These are phyloP conservation scores for Nephila pilipes DNA, from an alignment of 1,140 invertebrate species.

Conservation along the genomic window DNA sequence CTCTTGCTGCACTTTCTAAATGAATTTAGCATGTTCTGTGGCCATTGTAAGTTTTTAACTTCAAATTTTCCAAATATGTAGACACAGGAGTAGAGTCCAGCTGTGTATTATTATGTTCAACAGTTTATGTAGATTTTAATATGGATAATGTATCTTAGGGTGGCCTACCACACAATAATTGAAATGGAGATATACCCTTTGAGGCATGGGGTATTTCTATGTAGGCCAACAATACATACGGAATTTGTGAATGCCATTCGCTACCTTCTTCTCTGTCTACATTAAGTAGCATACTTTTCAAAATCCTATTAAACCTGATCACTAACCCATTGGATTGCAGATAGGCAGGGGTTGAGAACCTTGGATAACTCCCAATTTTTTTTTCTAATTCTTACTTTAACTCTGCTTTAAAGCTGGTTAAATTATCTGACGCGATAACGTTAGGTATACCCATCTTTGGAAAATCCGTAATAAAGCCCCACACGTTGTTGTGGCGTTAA, in stretches of 20 bases:
- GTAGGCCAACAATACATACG: constrained; percentile 46
- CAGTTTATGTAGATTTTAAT: no score
- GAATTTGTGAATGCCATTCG: constrained; percentile 35
- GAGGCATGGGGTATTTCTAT: constrained; percentile 8
- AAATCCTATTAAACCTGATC: neutral
- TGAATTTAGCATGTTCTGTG: neutral
- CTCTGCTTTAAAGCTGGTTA: neutral
- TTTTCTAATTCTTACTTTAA: neutral
- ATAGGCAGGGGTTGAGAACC: neutral
- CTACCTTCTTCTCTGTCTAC: neutral
- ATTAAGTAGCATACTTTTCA: constrained; percentile 47
- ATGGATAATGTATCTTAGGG: neutral
- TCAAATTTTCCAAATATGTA: neutral
- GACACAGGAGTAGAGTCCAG: neutral
- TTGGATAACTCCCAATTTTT: neutral
- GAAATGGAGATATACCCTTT: constrained; percentile 30
- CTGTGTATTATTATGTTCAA: neutral
- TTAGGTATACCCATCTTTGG: neutral
- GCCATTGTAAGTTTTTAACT: no score
- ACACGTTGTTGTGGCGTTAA: neutral
- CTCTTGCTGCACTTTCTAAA: neutral
- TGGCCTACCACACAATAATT: constrained; percentile 26
- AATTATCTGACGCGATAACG: neutral
- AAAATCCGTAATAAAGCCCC: neutral
- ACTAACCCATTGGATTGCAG: neutral